Base-by-base conservation (phyloP, 2,888 invertebrate species). In the Sceliomorpha sp. region DNA sequence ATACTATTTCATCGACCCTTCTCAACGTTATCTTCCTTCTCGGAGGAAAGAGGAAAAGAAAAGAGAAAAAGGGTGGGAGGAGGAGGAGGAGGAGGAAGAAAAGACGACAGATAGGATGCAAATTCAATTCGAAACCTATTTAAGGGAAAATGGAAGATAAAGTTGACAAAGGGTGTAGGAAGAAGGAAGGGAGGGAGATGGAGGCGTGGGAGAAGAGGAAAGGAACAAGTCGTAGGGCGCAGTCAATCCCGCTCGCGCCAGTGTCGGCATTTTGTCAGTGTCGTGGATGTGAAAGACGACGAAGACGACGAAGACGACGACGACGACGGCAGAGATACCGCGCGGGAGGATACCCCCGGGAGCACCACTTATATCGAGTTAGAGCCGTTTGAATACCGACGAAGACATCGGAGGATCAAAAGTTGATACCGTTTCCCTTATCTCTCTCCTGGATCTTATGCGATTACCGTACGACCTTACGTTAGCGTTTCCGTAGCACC, bases 331-430 rank as follows among this genome's bases (percentile, higher is more conserved):
- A 10, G 44, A 47, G 47, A 34, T 47, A 37, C 20, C 60, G 66
- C 55, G 50, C 40, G 45, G 44, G 73, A 79, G 73, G 69, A 76
- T 79, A 62, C 83, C 78, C 82, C 70, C 55, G 85, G 84, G 86
- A 85, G 70, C 73, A 59, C 60, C 85, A 83, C 80, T 86, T 85
- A 82, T 85, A 86, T 87, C 86, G 86, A 87, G 85, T 86, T 85
- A 86, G 81, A 80, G 78, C 74, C 84, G 84, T 87, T 87, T 87
- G 87, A 87, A 87, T 87, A 86, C 80, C 81, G 81, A 63, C 24
- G 60, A 70, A 75, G 77, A 78, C 74, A 76, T 70, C 76, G 73
- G 20, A 48, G 80, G 80, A 81, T 83, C 76, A 83, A 83, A 81
- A 84, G 82, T 83, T 83, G 84, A 82, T 82, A 78, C 72, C 68